Conservation (phyloP, 2,113 vertebrate species). For the Elephantulus edwardii region DNA sequence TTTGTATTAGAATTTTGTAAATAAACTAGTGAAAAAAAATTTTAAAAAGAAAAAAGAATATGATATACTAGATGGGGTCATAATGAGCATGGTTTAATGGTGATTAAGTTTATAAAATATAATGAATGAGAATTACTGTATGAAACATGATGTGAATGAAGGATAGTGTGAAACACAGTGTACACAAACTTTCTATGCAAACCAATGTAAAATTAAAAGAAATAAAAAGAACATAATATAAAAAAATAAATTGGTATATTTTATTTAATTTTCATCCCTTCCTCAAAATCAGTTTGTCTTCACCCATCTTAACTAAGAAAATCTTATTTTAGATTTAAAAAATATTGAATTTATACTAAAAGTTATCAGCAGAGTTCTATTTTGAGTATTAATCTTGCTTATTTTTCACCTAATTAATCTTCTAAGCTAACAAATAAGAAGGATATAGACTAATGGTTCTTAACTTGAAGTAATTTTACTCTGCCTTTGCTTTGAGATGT, state of each 20-base stretch:
- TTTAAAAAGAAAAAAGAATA: too few species aligned
- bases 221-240: too few species aligned
- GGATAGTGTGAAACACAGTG: too few species aligned
- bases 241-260: background rate
- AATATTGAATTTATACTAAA: background rate
- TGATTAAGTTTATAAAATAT: too few species aligned
- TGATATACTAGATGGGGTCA: too few species aligned
- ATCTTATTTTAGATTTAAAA: background rate
- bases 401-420: slow-evolving; percentile 1
- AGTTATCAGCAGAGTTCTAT: background rate
- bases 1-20: too few species aligned
- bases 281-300: background rate
- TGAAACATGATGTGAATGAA: too few species aligned
- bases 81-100: too few species aligned
- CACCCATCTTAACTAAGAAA: background rate
- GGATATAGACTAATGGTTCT: background rate
- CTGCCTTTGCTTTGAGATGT: background rate
- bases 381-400: slow-evolving; percentile 22
- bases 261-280: background rate
- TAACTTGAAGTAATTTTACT: background rate
- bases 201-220: too few species aligned
- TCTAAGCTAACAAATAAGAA: background rate
- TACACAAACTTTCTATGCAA: too few species aligned
- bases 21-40: too few species aligned
- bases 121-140: too few species aligned